Evolutionary conservation across 2,113 vertebrate genomes (phyloP).

Genomic region (Oreochromis tanganicae): DNA sequence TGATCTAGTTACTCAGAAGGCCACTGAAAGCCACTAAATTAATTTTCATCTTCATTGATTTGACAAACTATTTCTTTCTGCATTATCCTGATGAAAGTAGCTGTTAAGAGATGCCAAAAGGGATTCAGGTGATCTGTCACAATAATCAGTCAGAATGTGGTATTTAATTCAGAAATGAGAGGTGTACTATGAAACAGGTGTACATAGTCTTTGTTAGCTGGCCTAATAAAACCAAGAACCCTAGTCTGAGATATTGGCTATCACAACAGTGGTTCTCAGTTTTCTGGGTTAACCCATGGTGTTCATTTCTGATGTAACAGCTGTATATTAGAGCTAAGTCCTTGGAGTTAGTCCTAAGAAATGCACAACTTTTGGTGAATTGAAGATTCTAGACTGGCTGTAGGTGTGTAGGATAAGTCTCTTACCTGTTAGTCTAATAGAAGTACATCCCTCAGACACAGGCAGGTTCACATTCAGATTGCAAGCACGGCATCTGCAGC

Average conservation of each 20-base stretch:
- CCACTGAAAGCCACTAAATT: background rate
- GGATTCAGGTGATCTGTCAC: background rate
- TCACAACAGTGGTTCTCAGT: background rate
- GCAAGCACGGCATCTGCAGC: background rate
- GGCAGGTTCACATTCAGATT: background rate
- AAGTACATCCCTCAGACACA: background rate
- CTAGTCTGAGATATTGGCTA: background rate
- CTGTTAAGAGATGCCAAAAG: background rate
- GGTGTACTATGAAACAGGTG: background rate
- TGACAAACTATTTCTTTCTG: background rate
- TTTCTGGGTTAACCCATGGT: background rate
- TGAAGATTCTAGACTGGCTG: background rate
- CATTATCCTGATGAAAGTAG: background rate
- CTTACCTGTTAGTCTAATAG: background rate
- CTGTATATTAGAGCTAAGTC: background rate
- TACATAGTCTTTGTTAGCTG: background rate
- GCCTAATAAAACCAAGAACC: background rate
- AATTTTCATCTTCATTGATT: background rate
- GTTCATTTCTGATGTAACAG: background rate
- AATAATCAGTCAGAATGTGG: background rate
- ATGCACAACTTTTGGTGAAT: background rate
- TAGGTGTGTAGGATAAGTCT: background rate
- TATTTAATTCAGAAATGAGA: background rate
- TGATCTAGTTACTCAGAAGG: background rate
- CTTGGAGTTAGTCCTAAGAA: background rate